Conservation (phyloP, 1,140 invertebrate species). For the Drosophila melanogaster region DNA sequence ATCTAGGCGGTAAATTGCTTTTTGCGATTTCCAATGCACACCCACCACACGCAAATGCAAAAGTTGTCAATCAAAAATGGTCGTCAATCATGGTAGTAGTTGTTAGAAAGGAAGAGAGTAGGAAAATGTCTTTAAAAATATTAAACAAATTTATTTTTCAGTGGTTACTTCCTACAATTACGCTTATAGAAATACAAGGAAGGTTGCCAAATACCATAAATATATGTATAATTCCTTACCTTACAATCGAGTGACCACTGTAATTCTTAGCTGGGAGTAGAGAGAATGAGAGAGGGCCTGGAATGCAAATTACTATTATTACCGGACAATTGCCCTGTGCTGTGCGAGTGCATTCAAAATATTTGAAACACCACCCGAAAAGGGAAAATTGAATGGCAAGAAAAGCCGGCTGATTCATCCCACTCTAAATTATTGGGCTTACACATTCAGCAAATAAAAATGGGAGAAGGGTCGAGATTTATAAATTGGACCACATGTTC, state of each 20-base stretch:
- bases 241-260: slow-evolving; percentile 1
- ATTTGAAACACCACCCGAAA: slow-evolving; percentile 25
- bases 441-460: slow-evolving; percentile 35
- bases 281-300: slow-evolving; percentile 23
- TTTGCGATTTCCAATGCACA: slow-evolving; percentile 26
- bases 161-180: too few relatives aligned
- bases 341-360: slow-evolving; percentile 36
- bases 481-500: slow-evolving; percentile 41
- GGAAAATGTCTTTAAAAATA: background rate
- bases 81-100: slow-evolving; percentile 1
- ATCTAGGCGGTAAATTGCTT: slow-evolving; percentile 37
- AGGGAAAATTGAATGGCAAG: slow-evolving; percentile 26
- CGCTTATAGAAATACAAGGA: too few relatives aligned
- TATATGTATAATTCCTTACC: too few relatives aligned
- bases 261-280: slow-evolving; percentile 13
- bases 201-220: too few relatives aligned
- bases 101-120: background rate
- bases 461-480: slow-evolving; percentile 12
- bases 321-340: slow-evolving; percentile 32
- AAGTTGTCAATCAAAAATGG: slow-evolving; percentile 35
- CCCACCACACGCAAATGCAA: slow-evolving; percentile 9
- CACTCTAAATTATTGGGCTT: slow-evolving; percentile 24
- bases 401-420: slow-evolving; percentile 20
- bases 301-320: slow-evolving; percentile 55
- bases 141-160: too few relatives aligned